Evolutionary conservation across 37 sponge, comb jelly and placozoan species (phyloP), one percentile per base, ranked within the genome.

Genomic region (Axinella damicornis): DNA sequence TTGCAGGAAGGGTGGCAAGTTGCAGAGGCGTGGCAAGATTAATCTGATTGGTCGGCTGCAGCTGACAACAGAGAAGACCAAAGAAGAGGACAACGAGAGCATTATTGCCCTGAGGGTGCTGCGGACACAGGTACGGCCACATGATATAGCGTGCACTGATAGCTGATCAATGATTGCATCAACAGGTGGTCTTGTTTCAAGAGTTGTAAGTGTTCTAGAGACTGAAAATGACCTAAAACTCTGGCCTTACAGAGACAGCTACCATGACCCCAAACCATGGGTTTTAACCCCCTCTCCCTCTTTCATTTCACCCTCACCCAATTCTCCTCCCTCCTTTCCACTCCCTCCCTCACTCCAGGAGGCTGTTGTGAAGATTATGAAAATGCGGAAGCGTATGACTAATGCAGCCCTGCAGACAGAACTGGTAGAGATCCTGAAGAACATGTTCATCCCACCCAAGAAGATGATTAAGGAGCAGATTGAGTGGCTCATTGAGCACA

Each of bases 401-500:
- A 92, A 94, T 58, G 90, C 92, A 35, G 92, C 92, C 20, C 90
- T 97, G 25, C 97, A 97, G 88, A 94, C 90, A 21, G 97, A 97
- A 63, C 84, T 97, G 81, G 90, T 97, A 30, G 93, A 97, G 74
- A 94, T 97, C 17, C 90, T 97, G 34, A 97, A 95, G 85, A 97
- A 97, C 91, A 97, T 97, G 97, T 97, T 97, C 46, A 87, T 95
- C 20, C 97, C 97, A 11, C 95, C 89, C 15, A 97, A 97, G 91
- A 92, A 92, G 78, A 94, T 97, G 95, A 92, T 97, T 63, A 97
- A 97, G 90, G 97, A 97, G 40, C 97, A 97, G 74, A 92, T 97
- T 35, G 97, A 97, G 75, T 94, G 95, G 97, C 85, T 97, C 22
- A 97, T 97, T 24, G 97, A 97, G 53, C 87, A 97, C 73, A 85